These are phyloP conservation scores for Neodiprion lecontei DNA, from an alignment of 1,140 invertebrate species.

Conservation along the genomic window DNA sequence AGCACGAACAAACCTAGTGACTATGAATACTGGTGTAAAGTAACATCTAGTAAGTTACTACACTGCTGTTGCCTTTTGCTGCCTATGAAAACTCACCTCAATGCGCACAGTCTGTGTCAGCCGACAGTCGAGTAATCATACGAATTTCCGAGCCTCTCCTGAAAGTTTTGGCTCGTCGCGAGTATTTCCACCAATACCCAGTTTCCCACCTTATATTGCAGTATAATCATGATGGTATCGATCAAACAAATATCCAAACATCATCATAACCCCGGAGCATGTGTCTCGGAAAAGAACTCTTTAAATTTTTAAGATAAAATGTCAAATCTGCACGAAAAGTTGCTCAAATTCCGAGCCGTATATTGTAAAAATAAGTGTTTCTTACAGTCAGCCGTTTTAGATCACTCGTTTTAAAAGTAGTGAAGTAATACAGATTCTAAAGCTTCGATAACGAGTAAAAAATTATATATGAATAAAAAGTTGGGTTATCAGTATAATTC, in stretches of 20 bases:
- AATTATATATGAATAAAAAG: not conserved
- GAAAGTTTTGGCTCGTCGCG: too few species aligned
- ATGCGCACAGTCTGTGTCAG: too few species aligned
- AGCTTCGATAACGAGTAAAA: not conserved
- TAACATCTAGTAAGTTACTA: too few species aligned
- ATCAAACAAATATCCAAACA: conserved; percentile 9
- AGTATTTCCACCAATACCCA: too few species aligned
- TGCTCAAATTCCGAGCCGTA: not conserved
- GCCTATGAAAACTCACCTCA: too few species aligned
- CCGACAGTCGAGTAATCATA: too few species aligned
- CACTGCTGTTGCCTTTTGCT: too few species aligned
- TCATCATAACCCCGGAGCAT: not conserved
- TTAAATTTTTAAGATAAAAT: not conserved
- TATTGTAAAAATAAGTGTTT: not conserved
- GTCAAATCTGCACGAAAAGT: conserved; percentile 6
- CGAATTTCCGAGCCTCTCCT: too few species aligned
- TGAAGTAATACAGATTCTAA: not conserved
- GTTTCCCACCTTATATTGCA: too few species aligned
- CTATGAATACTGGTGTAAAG: too few species aligned
- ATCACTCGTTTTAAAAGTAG: not conserved
- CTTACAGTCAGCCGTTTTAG: not conserved
- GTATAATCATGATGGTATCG: not conserved
- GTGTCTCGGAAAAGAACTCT: not conserved
- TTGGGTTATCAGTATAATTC: not conserved
- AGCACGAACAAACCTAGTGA: too few species aligned